These are phyloP conservation scores for Phalanger gymnotis DNA, from an alignment of 2,797 vertebrate genomes.

Conservation along the genomic window DNA sequence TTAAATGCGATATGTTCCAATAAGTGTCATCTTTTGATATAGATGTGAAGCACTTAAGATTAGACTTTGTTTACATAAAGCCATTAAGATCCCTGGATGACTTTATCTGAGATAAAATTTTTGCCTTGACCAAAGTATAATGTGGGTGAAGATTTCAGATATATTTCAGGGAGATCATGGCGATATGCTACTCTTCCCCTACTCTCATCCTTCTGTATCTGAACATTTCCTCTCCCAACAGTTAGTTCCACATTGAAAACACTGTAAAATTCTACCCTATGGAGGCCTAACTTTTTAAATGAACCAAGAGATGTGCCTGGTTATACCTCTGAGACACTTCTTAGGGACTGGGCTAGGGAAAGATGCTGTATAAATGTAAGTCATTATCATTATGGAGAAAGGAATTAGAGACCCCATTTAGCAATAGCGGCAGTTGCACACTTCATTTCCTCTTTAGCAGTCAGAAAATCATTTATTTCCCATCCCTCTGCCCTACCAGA, in stretches of 20 bases:
- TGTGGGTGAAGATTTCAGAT: not conserved
- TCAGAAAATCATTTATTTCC: constrained; percentile 45
- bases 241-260: constrained; percentile 27
- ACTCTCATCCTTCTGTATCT: constrained; percentile 15
- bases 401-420: constrained; percentile 57
- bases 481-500: constrained; percentile 20
- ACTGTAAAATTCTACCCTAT: constrained; percentile 11
- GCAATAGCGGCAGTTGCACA: constrained; percentile 32
- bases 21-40: not conserved
- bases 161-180: not conserved
- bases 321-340: not conserved
- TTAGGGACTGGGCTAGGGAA: constrained; percentile 52
- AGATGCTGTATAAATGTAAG: constrained; percentile 23
- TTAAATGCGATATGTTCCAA: not conserved
- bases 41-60: not conserved
- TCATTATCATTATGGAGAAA: constrained; percentile 52
- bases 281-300: constrained; percentile 43
- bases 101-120: not conserved
- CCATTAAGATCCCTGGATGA: not conserved
- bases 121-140: not conserved
- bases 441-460: constrained; percentile 49
- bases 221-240: constrained; percentile 25
- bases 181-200: not conserved
- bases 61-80: not conserved
- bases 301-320: not conserved